A percentile compares a stretch with the other conserved stretches of the same genome.
These are phyloP conservation scores for Coecobrya sp. DNA, from an alignment of 2,888 invertebrate species.

Conservation along the genomic window DNA sequence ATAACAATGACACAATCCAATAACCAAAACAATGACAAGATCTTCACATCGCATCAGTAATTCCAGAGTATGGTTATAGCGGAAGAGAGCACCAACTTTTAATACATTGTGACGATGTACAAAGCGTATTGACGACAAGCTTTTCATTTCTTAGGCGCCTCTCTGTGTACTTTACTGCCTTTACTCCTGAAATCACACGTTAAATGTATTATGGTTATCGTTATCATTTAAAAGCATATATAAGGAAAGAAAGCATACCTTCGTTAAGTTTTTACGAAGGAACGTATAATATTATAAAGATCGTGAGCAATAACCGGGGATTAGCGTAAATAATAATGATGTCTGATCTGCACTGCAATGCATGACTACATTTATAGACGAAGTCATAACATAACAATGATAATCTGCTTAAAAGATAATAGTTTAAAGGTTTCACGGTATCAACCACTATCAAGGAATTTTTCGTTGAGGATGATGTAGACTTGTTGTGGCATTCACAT, in stretches of 20 bases:
- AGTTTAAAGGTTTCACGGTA: constrained; percentile 3
- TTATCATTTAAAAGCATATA: constrained; percentile 1
- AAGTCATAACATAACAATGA: neutral
- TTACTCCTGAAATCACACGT: neutral
- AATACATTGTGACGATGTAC: neutral
- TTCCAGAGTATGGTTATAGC: constrained; percentile 20
- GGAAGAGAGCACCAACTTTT: neutral
- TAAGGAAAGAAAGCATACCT: neutral
- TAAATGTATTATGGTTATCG: neutral
- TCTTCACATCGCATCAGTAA: neutral
- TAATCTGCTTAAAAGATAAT: constrained; percentile 15
- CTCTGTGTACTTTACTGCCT: too few species aligned
- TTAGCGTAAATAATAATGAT: constrained; percentile 13
- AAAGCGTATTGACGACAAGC: neutral
- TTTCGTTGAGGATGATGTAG: constrained; percentile 2
- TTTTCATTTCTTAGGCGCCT: neutral
- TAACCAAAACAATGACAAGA: constrained; percentile 41
- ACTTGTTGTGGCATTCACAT: constrained; percentile 29
- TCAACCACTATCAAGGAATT: neutral
- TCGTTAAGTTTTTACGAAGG: neutral
- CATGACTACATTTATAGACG: neutral
- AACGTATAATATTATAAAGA: neutral
- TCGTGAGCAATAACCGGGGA: neutral
- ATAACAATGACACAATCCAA: constrained; percentile 59
- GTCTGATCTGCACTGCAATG: neutral